A percentile compares a stretch with the other conserved stretches of the same genome.
Conservation (phyloP, 2,113 vertebrate species). For the Capra hircus region DNA sequence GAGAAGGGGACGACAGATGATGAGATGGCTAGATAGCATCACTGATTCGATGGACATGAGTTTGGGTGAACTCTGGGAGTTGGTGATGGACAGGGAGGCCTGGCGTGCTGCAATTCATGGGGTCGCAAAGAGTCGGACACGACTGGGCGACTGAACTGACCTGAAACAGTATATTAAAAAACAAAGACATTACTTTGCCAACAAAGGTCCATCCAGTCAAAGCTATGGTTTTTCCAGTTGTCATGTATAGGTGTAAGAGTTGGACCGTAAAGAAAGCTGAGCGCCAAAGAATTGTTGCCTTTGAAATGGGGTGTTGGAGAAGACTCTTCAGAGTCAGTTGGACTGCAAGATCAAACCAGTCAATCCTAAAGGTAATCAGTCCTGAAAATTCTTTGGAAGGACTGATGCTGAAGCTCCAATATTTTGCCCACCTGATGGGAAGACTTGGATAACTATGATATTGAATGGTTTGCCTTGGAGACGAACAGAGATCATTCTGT, state of each 20-base stretch:
- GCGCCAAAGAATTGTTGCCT: accelerated
- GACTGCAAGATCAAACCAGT: neutral
- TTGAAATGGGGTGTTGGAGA: neutral
- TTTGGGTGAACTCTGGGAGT: too few relatives aligned
- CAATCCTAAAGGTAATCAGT: neutral
- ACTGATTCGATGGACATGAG: accelerated
- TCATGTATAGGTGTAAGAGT: neutral
- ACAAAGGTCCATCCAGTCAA: neutral
- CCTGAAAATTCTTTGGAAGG: neutral
- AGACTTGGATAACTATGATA: neutral
- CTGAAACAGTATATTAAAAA: neutral
- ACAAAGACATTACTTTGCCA: neutral
- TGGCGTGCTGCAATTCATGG: too few relatives aligned
- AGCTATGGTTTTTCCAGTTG: neutral
- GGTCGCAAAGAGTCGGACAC: accelerated
- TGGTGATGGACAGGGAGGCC: too few relatives aligned
- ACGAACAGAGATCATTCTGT: too few relatives aligned
- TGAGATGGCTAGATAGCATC: too few relatives aligned
- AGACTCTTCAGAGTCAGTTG: neutral
- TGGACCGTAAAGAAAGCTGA: neutral
- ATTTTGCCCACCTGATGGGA: neutral
- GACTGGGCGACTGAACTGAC: too few relatives aligned
- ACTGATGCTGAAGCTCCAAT: neutral
- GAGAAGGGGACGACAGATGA: accelerated
- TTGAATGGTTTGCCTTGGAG: too few relatives aligned